Evolutionary conservation across 2,888 invertebrate species (phyloP).

Genomic region (Nephrotoma appendiculata): DNA sequence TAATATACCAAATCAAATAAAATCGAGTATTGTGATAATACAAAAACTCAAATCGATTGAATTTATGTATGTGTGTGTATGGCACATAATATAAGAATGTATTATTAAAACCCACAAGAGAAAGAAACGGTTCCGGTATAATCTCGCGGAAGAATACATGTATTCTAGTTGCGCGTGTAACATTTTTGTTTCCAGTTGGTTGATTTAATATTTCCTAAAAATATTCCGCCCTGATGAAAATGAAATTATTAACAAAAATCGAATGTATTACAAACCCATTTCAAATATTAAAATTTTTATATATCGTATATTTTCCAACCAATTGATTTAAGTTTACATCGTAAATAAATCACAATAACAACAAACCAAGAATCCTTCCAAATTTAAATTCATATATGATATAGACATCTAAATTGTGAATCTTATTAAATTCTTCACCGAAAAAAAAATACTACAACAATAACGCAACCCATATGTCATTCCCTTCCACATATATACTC

Average conservation of each 20-base stretch:
- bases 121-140: not conserved
- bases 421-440: not conserved
- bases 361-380: not conserved
- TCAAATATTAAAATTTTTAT: not conserved
- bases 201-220: not conserved
- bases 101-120: not conserved
- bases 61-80: not conserved
- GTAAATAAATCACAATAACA: not conserved
- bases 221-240: not conserved
- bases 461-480: not conserved
- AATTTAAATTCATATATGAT: not conserved
- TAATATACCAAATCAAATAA: not conserved
- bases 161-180: not conserved
- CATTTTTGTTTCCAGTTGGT: not conserved
- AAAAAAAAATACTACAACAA: not conserved
- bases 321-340: not conserved
- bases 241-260: not conserved
- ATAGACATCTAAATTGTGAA: not conserved
- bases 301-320: not conserved
- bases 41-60: not conserved
- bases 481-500: not conserved
- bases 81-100: not conserved
- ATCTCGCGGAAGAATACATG: not conserved
- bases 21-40: not conserved
- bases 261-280: not conserved